These are phyloP conservation scores for Chrosomus eos DNA, from an alignment of 2,797 vertebrate species.

Conservation along the genomic window DNA sequence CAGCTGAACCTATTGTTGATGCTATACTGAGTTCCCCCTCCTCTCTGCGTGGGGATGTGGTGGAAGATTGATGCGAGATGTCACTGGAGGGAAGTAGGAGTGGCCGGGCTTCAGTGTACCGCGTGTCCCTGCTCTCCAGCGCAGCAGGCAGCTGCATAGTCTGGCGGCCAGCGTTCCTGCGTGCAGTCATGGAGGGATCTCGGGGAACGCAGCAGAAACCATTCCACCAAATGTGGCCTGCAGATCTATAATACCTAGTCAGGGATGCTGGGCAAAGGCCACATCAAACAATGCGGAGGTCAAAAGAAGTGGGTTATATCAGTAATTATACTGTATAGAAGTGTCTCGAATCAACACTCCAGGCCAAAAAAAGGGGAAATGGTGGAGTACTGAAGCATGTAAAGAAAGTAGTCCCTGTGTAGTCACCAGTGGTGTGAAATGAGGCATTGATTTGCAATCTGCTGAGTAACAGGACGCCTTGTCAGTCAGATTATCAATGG, in stretches of 20 bases:
- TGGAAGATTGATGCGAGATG: slow-evolving; percentile 80
- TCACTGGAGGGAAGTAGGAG: slow-evolving; percentile 79
- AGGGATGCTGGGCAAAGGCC: slow-evolving; percentile 30
- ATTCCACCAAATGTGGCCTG: slow-evolving; percentile 66
- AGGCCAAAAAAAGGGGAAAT: slow-evolving; percentile 42
- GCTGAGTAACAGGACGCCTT: slow-evolving; percentile 80
- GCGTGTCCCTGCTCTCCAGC: slow-evolving; percentile 73
- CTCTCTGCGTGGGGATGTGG: slow-evolving; percentile 72
- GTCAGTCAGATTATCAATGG: slow-evolving; percentile 78
- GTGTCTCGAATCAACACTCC: slow-evolving; percentile 41
- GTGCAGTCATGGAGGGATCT: slow-evolving; percentile 54
- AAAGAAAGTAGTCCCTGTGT: slow-evolving; percentile 51
- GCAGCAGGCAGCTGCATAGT: slow-evolving; percentile 75
- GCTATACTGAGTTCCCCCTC: slow-evolving; percentile 67
- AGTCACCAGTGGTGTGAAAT: slow-evolving; percentile 57
- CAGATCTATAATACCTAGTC: slow-evolving; percentile 37
- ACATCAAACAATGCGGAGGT: slow-evolving; percentile 47
- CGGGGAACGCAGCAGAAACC: slow-evolving; percentile 73
- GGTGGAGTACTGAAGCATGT: slow-evolving; percentile 47
- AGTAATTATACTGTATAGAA: slow-evolving; percentile 47
- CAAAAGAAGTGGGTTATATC: slow-evolving; percentile 30
- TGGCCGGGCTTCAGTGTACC: slow-evolving; percentile 75
- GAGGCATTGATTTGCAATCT: slow-evolving; percentile 68
- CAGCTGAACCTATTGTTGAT: slow-evolving; percentile 51
- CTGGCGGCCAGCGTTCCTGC: slow-evolving; percentile 66